Base-by-base conservation (phyloP, 2,797 vertebrate genomes). In the Dallia pectoralis region DNA sequence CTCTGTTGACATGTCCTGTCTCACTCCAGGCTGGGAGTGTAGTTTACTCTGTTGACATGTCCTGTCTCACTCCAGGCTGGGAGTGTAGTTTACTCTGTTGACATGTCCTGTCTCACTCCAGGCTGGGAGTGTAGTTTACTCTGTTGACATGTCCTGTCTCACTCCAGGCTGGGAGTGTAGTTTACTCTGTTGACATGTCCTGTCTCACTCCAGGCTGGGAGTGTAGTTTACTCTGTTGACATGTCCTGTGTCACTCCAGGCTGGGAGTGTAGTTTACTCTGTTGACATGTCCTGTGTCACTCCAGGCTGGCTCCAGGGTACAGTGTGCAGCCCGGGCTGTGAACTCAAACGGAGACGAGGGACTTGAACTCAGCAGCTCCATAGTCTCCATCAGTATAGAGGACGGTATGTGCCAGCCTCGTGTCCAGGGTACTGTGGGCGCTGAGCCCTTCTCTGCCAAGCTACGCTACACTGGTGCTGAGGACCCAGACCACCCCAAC, bases 361-460 rank as follows among this genome's bases (percentile, higher is more conserved):
- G 97, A 72, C 91, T 97, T 77, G 97, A 98, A 89, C 94, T 98
- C 67, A 89, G 88, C 89, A 98, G 97, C 78, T 84, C 94, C n/a
- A 85, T 95, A 15, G 80, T 94, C 67, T 93, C 94, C 14, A 84
- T 98, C 71, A 94, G 92, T 88, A 83, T 61, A 70, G 92, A 94
- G 74, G 95, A 96, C 86, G 97, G 97, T 98, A 94, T 98, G 89
- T 98, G 97, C 86, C 97, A 96, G 48, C 95, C 96, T 61, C 94
- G 93, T 7, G 89, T 95, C 79, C 87, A 93, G 69, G 95, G 96
- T 76, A 93, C 93, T 0, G 97, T 97, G 71, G 97, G 97, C 47
- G 97, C 96, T 2, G 97, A 99, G 82, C 97, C 97, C 0, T 99
- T 99, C 91, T 97, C 97, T 75, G 97, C 97, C 66, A 97, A 95